These are phyloP conservation scores for Brachylomia viminalis DNA, from an alignment of 2,888 invertebrate species.

Conservation along the genomic window DNA sequence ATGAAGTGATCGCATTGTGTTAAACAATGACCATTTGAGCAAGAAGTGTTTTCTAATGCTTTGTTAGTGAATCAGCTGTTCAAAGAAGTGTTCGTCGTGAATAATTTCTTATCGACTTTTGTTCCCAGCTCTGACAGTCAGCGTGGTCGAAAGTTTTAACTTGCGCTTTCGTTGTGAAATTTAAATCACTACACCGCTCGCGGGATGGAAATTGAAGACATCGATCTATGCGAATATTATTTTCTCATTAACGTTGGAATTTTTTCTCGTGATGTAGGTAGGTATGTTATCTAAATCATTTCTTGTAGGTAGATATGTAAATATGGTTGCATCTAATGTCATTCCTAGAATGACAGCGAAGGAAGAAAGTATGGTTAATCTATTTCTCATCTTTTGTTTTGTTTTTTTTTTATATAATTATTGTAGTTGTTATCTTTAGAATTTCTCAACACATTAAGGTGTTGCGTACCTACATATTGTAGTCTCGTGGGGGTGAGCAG, in stretches of 20 bases:
- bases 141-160: slow-evolving; percentile 68
- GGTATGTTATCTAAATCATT: slow-evolving; percentile 35
- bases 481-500: slow-evolving; percentile 49
- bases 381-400: slow-evolving; percentile 24
- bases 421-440: slow-evolving; percentile 16
- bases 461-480: slow-evolving; percentile 35
- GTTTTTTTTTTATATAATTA: slow-evolving; percentile 9
- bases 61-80: slow-evolving; percentile 67
- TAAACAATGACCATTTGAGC: slow-evolving; percentile 69
- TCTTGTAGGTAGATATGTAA: slow-evolving; percentile 23
- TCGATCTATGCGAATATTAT: slow-evolving; percentile 60
- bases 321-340: slow-evolving; percentile 13
- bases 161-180: slow-evolving; percentile 73
- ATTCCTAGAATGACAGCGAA: slow-evolving; percentile 14
- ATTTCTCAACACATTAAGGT: slow-evolving; percentile 32
- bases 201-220: slow-evolving; percentile 57
- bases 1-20: slow-evolving; percentile 66
- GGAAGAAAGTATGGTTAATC: slow-evolving; percentile 31
- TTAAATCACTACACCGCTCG: slow-evolving; percentile 51
- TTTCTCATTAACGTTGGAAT: slow-evolving; percentile 57
- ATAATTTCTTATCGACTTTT: slow-evolving; percentile 65
- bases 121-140: slow-evolving; percentile 57
- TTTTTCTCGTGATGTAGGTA: slow-evolving; percentile 42
- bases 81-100: slow-evolving; percentile 65
- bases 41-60: slow-evolving; percentile 67